Evolutionary conservation across 2,888 invertebrate genomes (phyloP).

Genomic region (Melikaiella ostensackeni): DNA sequence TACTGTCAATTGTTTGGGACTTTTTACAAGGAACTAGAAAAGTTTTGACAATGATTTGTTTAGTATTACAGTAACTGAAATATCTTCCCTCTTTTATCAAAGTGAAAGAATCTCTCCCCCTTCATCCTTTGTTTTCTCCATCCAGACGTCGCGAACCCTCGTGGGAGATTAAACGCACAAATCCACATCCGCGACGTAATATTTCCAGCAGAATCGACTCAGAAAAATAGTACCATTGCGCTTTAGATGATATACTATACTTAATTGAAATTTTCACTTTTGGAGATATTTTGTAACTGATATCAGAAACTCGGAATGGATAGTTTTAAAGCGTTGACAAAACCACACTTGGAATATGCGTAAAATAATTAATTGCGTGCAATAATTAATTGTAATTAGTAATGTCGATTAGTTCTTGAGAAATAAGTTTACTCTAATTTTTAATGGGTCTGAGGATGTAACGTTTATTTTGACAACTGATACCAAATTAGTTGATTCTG

Average conservation of each 20-base stretch:
- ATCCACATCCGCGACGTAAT: conserved; percentile 12
- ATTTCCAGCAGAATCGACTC: conserved; percentile 28
- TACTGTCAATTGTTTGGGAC: background rate
- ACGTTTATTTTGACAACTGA: conserved; percentile 24
- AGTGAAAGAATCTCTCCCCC: background rate
- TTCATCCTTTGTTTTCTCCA: conserved; percentile 16
- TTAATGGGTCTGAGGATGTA: background rate
- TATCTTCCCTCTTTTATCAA: background rate
- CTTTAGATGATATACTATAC: conserved; percentile 12
- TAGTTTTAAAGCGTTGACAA: conserved; percentile 5
- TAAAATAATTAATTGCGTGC: conserved; percentile 17
- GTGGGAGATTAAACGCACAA: conserved; percentile 39
- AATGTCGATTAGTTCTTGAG: conserved; percentile 25
- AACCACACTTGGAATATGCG: conserved; percentile 27
- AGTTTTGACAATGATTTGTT: background rate
- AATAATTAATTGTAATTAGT: conserved; percentile 34
- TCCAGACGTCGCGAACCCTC: conserved; percentile 35
- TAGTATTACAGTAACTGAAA: conserved; percentile 16
- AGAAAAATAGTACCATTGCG: conserved; percentile 7
- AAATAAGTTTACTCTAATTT: conserved; percentile 29
- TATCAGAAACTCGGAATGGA: conserved; percentile 7
- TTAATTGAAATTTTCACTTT: conserved; percentile 26
- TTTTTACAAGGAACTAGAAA: background rate
- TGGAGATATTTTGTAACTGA: conserved; percentile 15
- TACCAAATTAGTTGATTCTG: conserved; percentile 37